Evolutionary conservation across 2,797 vertebrate genomes (phyloP).

Genomic region (Lepidocolaptes lacrymiger): DNA sequence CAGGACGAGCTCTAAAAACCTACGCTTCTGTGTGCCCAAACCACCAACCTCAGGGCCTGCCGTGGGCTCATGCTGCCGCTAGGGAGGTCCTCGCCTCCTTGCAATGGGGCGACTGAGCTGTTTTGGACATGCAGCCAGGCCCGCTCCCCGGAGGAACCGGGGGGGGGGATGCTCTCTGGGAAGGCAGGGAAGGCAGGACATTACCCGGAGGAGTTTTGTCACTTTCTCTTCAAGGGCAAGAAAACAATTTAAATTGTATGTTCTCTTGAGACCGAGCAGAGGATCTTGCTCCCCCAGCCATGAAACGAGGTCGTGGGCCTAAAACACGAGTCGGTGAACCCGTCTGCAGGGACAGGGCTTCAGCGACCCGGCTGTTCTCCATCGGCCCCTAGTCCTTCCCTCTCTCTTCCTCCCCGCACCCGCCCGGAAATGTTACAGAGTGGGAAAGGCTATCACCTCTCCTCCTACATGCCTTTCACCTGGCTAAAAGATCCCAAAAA

Average conservation of each 20-base stretch:
- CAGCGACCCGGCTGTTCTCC: neutral
- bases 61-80: neutral
- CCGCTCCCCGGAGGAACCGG: neutral
- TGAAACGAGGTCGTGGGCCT: neutral
- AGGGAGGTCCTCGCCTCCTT: neutral
- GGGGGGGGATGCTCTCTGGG: neutral
- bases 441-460: neutral
- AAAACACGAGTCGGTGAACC: fast-evolving
- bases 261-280: neutral
- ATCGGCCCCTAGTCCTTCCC: neutral
- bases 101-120: fast-evolving
- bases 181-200: neutral
- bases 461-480: neutral
- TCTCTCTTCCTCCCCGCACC: neutral
- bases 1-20: neutral
- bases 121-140: neutral
- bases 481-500: neutral
- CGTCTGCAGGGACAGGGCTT: neutral
- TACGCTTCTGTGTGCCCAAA: neutral
- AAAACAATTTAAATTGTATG: neutral
- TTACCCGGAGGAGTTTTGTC: neutral
- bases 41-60: too few species aligned
- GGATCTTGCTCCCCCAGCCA: neutral
- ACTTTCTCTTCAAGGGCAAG: neutral
- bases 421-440: neutral